phyloP scores from a whole-genome alignment of 1,140 invertebrate genomes.

The Dolichoris vasculosae region DNA sequence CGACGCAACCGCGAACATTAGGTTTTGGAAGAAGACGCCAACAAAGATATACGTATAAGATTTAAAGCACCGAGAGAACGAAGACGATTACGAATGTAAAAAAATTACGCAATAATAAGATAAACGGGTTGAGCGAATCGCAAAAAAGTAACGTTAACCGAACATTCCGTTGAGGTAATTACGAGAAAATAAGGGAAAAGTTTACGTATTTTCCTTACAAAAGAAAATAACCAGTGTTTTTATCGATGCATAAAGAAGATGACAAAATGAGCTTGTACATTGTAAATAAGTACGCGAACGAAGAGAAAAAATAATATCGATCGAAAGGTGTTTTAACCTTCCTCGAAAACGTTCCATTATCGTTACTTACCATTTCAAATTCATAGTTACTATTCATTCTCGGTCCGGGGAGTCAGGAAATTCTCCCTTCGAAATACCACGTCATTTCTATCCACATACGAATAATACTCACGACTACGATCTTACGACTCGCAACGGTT shows the following conservation, averaged over 20 bases:
- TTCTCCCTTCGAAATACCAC: not conserved
- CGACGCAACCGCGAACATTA: no score
- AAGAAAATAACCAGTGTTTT: not conserved
- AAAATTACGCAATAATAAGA: not conserved
- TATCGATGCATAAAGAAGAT: not conserved
- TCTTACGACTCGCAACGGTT: not conserved
- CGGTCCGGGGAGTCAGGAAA: not conserved
- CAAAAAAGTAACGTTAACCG: not conserved
- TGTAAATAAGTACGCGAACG: not conserved
- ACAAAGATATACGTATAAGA: no score
- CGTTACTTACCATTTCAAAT: not conserved
- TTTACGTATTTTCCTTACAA: not conserved
- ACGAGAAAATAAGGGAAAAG: no score
- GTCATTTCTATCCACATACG: not conserved
- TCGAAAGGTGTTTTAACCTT: not conserved
- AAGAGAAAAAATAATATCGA: not conserved
- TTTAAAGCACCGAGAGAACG: not conserved
- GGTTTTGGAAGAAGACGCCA: no score
- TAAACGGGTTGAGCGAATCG: not conserved
- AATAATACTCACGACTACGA: not conserved
- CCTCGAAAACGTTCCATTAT: not conserved
- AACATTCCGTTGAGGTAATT: no score
- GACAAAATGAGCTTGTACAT: not conserved
- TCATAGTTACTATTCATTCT: not conserved
- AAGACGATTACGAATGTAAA: not conserved